Evolutionary conservation across 2,113 vertebrate genomes (phyloP).

Genomic region (Bolborhynchus lineola): DNA sequence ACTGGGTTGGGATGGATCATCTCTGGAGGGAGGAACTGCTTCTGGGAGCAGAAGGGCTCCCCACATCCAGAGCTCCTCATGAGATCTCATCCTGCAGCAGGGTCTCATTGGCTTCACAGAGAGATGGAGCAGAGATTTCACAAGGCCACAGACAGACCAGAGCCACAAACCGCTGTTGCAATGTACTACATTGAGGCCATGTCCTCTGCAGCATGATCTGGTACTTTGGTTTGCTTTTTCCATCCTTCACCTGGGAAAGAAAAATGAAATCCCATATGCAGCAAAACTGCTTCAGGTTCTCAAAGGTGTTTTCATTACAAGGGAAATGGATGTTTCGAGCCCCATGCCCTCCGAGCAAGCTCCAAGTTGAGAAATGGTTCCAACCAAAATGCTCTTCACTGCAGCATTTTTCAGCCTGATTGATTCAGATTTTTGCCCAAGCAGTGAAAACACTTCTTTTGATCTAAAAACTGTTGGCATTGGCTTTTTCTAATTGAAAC

Average conservation of each 20-base stretch:
- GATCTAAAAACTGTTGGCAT: not conserved
- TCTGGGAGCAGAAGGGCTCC: not conserved
- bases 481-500: not conserved
- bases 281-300: not conserved
- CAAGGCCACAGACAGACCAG: fast-evolving
- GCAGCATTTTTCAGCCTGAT: not conserved
- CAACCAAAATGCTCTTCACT: not conserved
- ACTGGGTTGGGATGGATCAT: not conserved
- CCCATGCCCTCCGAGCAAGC: not conserved
- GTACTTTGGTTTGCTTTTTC: not conserved
- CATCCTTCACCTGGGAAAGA: not conserved
- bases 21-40: not conserved
- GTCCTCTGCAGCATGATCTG: fast-evolving
- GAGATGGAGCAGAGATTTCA: not conserved
- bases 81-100: not conserved
- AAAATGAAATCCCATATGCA: not conserved
- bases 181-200: fast-evolving
- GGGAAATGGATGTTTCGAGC: not conserved
- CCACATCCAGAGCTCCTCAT: not conserved
- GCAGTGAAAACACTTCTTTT: not conserved
- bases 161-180: not conserved
- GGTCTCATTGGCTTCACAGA: fast-evolving
- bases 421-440: not conserved
- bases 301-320: not conserved
- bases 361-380: not conserved